Percentiles rank a stretch among this genome's conserved stretches.
Evolutionary conservation across 2,888 invertebrate genomes (phyloP).

Genomic region (Patella depressa): DNA sequence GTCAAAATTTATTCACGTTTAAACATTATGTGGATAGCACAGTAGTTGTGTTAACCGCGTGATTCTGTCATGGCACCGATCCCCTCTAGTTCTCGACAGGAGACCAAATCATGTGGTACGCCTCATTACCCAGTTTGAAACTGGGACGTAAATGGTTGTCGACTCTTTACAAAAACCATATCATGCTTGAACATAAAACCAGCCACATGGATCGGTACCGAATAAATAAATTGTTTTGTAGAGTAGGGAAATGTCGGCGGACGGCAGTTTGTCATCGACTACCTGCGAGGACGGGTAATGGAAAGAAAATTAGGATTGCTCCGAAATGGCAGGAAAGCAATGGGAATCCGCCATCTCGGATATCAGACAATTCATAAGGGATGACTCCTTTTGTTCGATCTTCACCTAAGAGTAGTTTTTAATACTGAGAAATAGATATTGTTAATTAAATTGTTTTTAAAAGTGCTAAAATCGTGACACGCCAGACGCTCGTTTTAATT

Average conservation of each 20-base stretch:
- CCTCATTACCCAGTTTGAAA: slow-evolving; percentile 21
- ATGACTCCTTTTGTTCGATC: not conserved
- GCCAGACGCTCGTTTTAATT: too few species aligned
- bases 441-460: slow-evolving; percentile 10
- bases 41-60: too few species aligned
- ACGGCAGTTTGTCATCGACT: slow-evolving; percentile 6
- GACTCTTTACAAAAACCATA: not conserved
- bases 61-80: not conserved
- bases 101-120: slow-evolving; percentile 12
- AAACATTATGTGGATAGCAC: too few species aligned
- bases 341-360: not conserved
- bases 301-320: slow-evolving; percentile 22
- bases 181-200: slow-evolving; percentile 9
- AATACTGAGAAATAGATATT: not conserved
- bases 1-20: too few species aligned
- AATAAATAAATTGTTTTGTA: slow-evolving; percentile 3
- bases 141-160: not conserved
- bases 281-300: slow-evolving; percentile 21
- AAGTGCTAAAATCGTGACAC: not conserved
- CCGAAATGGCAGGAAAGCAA: slow-evolving; percentile 12
- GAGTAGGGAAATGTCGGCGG: not conserved
- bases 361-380: not conserved
- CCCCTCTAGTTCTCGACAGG: not conserved
- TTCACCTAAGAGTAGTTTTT: slow-evolving; percentile 6
- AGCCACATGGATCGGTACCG: slow-evolving; percentile 6